Evolutionary conservation across 2,113 vertebrate species (phyloP).

Genomic region (Elephantulus edwardii): DNA sequence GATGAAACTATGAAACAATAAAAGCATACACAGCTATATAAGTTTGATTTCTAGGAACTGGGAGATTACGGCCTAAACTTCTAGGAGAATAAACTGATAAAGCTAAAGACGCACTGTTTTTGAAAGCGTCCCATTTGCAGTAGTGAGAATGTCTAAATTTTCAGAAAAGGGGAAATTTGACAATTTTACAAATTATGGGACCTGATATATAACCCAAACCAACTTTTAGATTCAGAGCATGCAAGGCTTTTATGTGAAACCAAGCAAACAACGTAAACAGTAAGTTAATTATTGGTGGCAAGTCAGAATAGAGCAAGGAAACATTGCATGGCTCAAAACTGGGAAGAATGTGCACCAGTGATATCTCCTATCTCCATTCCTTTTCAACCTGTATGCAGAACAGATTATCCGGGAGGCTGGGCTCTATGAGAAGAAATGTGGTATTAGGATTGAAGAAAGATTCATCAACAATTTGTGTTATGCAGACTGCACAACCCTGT

Average conservation of each 20-base stretch:
- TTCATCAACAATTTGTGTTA: too few species aligned
- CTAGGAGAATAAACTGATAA: neutral
- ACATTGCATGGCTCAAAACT: too few species aligned
- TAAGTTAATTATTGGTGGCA: neutral
- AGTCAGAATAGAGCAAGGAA: too few species aligned
- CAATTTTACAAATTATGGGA: neutral
- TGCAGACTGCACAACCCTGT: too few species aligned
- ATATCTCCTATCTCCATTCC: too few species aligned
- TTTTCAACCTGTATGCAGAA: too few species aligned
- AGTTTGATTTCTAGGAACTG: neutral
- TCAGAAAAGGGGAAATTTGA: neutral
- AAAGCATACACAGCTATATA: neutral
- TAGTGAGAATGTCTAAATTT: neutral
- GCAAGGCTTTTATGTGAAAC: neutral
- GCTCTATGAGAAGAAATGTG: too few species aligned
- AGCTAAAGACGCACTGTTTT: neutral
- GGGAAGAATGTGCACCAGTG: too few species aligned
- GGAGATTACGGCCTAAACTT: neutral
- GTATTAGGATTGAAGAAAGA: too few species aligned
- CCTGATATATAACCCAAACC: neutral
- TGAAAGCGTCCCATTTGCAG: neutral
- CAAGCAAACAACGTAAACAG: neutral
- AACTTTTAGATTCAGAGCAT: neutral
- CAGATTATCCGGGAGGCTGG: too few species aligned
- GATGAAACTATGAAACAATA: neutral